Conservation (phyloP, 1,140 invertebrate species). For the Drosophila bocqueti region DNA sequence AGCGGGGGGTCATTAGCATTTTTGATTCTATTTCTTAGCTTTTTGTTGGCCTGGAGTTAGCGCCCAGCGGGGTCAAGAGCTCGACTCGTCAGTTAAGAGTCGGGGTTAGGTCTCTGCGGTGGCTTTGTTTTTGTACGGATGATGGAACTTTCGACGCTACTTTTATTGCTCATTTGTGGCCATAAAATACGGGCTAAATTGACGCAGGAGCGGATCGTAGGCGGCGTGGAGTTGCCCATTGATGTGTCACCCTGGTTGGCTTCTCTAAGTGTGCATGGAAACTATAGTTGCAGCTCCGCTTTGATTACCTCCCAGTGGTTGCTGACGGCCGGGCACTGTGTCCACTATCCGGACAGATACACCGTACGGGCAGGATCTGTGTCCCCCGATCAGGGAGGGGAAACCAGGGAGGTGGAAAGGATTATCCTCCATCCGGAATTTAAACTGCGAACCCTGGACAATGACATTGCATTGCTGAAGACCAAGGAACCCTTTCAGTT, state of each 20-base stretch:
- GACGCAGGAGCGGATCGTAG: conserved; percentile 30
- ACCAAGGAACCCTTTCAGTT: conserved; percentile 22
- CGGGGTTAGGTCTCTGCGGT: conserved; percentile 17
- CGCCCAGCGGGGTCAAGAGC: conserved; percentile 23
- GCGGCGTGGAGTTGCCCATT: conserved; percentile 45
- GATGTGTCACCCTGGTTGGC: conserved; percentile 33
- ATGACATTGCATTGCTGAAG: conserved; percentile 50
- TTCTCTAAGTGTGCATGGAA: conserved; percentile 28
- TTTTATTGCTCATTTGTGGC: conserved; percentile 30
- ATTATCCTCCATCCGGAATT: conserved; percentile 42
- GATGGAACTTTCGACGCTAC: conserved; percentile 9
- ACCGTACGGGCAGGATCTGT: conserved; percentile 48
- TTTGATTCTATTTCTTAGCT: background rate
- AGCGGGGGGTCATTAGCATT: conserved; percentile 43
- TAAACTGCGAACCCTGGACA: conserved; percentile 3
- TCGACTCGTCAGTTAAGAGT: conserved; percentile 18
- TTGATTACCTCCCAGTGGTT: conserved; percentile 45
- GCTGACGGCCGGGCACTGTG: conserved; percentile 56
- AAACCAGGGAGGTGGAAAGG: conserved; percentile 11
- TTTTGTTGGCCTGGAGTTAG: background rate
- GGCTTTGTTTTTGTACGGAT: conserved; percentile 25
- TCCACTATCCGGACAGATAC: conserved; percentile 28
- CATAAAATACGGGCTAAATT: conserved; percentile 15
- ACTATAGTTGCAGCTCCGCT: conserved; percentile 38
- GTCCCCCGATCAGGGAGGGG: conserved; percentile 14